These are phyloP conservation scores for Clarias gariepinus DNA, from an alignment of 2,113 vertebrate species.

Conservation along the genomic window DNA sequence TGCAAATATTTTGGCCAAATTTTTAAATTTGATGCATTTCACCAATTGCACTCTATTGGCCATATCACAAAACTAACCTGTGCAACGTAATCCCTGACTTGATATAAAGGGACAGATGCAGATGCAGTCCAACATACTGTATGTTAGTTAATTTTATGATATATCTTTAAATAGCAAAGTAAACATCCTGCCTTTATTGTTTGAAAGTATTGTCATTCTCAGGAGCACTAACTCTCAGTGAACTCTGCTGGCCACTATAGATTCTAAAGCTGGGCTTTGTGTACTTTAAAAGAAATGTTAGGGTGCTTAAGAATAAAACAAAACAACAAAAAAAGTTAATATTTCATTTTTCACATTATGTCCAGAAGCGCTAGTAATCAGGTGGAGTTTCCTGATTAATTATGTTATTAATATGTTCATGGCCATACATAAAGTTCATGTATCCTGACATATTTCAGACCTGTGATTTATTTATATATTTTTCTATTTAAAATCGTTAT, in stretches of 20 bases:
- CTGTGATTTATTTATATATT: background rate
- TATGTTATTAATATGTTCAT: background rate
- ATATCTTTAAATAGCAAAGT: background rate
- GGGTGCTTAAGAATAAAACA: background rate
- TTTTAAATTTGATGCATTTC: too few relatives aligned
- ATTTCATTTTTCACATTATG: background rate
- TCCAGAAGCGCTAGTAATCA: background rate
- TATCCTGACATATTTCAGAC: background rate
- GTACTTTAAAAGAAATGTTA: background rate
- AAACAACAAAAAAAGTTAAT: background rate
- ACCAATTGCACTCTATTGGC: too few relatives aligned
- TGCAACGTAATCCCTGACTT: too few relatives aligned
- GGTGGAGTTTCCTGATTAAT: background rate
- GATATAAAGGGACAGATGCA: too few relatives aligned
- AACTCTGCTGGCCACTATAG: background rate
- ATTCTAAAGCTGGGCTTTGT: background rate
- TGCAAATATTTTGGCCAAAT: too few relatives aligned
- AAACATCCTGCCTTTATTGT: background rate
- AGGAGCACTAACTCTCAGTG: background rate
- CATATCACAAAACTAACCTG: too few relatives aligned
- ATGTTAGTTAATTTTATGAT: background rate
- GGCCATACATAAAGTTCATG: background rate
- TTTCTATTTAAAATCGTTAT: background rate
- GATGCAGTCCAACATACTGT: background rate
- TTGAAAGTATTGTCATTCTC: background rate